These are phyloP conservation scores for Xenopus laevis DNA, from an alignment of 2,113 vertebrate species.

Conservation along the genomic window DNA sequence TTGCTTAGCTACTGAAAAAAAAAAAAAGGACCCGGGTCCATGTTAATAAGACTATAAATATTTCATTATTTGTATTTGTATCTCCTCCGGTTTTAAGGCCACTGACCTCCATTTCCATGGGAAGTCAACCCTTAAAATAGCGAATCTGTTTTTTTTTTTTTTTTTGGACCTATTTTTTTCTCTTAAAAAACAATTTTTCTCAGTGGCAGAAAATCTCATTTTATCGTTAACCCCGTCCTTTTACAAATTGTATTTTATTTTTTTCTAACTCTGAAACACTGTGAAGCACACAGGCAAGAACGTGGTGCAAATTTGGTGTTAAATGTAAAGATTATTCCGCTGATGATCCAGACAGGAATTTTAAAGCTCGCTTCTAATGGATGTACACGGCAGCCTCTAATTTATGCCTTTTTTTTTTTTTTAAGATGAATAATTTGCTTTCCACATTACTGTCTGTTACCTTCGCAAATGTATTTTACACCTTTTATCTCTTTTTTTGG, in stretches of 20 bases:
- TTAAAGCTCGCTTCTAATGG: too few species aligned
- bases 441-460: too few species aligned
- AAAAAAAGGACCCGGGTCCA: neutral
- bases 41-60: constrained; percentile 18
- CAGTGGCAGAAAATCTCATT: neutral
- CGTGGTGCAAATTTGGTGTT: too few species aligned
- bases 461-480: too few species aligned
- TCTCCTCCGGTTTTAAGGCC: constrained; percentile 14
- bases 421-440: too few species aligned
- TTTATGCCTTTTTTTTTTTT: too few species aligned
- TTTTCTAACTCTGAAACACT: constrained; percentile 14
- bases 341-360: too few species aligned
- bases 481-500: too few species aligned
- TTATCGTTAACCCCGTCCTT: neutral
- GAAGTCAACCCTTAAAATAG: constrained; percentile 7
- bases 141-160: neutral
- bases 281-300: neutral
- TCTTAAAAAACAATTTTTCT: neutral
- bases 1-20: constrained; percentile 17
- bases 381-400: too few species aligned
- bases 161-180: neutral
- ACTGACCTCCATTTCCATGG: constrained; percentile 9
- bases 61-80: constrained; percentile 15
- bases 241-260: neutral
- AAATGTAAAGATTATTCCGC: too few species aligned